Conservation (phyloP, 2,113 vertebrate species). For the Gasterosteus nipponicus region DNA sequence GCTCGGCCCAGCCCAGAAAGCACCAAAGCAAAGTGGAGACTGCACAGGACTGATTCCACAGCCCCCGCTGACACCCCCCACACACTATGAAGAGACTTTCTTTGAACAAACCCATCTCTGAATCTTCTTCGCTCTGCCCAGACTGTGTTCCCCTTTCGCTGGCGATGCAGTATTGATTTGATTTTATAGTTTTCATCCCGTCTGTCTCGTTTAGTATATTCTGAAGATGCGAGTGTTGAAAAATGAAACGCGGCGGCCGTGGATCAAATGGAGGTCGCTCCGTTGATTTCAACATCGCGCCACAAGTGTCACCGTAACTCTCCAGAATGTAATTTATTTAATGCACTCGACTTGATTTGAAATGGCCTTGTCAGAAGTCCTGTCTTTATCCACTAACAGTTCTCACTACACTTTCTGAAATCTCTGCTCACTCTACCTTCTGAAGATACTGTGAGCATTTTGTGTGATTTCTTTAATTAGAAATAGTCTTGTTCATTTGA, state of each 20-base stretch:
- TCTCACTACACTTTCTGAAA: constrained; percentile 33
- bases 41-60: constrained; percentile 64
- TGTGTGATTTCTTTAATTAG: neutral
- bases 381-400: constrained; percentile 42
- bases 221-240: constrained; percentile 12
- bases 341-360: constrained; percentile 26
- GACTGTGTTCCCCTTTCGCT: constrained; percentile 40
- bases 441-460: neutral
- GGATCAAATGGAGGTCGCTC: constrained; percentile 3
- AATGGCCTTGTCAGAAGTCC: constrained; percentile 9
- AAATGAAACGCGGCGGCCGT: constrained; percentile 26
- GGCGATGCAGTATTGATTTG: constrained; percentile 6
- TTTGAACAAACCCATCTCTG: constrained; percentile 36
- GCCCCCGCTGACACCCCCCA: constrained; percentile 53
- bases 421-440: neutral
- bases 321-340: constrained; percentile 65
- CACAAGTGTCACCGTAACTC: constrained; percentile 23
- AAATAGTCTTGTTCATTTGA: constrained; percentile 2
- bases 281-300: constrained; percentile 1
- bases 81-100: constrained; percentile 58
- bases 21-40: constrained; percentile 74
- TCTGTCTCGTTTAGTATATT: constrained; percentile 13
- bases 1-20: constrained; percentile 51
- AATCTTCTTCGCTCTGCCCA: neutral
- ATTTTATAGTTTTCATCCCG: constrained; percentile 18